Conservation (phyloP, 2,113 vertebrate genomes). For the Anthoscopus minutus region DNA sequence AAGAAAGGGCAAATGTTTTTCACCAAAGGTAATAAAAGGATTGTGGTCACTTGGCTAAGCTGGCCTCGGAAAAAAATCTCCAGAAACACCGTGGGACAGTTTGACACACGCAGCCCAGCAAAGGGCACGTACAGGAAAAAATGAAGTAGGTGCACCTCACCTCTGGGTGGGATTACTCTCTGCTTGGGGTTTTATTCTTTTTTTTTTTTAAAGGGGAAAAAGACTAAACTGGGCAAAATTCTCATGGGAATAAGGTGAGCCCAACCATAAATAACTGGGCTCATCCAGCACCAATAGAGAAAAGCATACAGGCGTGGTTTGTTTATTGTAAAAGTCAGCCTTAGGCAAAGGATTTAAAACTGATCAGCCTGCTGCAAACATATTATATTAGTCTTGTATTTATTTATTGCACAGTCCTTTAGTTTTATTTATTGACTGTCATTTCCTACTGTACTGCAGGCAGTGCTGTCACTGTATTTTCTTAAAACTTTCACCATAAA, state of each 20-base stretch:
- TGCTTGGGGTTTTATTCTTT: neutral
- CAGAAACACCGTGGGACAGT: neutral
- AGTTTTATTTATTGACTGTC: constrained; percentile 56
- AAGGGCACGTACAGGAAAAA: neutral
- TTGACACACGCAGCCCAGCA: neutral
- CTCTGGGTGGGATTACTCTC: neutral
- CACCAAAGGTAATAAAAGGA: constrained; percentile 50
- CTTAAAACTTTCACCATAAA: constrained; percentile 50
- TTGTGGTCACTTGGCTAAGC: neutral
- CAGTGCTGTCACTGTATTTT: constrained; percentile 48
- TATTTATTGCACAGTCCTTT: constrained; percentile 48
- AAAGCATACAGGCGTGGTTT: neutral
- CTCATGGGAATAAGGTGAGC: neutral
- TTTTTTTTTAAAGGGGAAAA: neutral
- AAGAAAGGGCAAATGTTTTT: constrained; percentile 33
- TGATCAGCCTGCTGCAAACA: constrained; percentile 2
- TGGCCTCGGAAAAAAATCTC: neutral
- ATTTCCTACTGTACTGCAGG: constrained; percentile 24
- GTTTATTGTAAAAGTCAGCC: constrained; percentile 39
- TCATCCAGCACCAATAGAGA: neutral
- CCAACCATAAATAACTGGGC: neutral
- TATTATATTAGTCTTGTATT: constrained; percentile 13
- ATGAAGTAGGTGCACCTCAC: neutral
- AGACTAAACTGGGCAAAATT: neutral
- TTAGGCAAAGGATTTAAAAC: constrained; percentile 44